These are phyloP conservation scores for Bolinopsis microptera DNA, from an alignment of 37 sponge, comb jelly and placozoan genomes.

Conservation along the genomic window DNA sequence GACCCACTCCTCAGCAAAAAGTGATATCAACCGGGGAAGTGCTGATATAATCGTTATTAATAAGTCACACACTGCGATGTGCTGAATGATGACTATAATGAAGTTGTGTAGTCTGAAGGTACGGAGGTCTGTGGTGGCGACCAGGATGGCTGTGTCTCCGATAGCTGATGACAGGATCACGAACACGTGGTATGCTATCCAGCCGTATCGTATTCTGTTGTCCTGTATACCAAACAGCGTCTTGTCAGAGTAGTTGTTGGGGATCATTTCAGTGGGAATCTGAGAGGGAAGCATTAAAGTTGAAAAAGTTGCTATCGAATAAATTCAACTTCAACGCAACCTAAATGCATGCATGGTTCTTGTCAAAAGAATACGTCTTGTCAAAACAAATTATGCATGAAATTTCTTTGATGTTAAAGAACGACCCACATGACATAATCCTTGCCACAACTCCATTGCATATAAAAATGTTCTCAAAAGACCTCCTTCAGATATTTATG, in stretches of 20 bases:
- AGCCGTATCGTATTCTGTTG: not conserved
- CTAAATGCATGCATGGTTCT: no score
- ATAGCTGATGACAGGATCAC: not conserved
- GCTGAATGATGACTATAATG: not conserved
- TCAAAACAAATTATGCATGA: no score
- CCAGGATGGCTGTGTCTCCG: not conserved
- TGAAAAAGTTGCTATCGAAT: no score
- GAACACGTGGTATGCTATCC: not conserved
- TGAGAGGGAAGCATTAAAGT: no score
- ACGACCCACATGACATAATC: no score
- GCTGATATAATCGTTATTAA: not conserved
- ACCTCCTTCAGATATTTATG: no score
- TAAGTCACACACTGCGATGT: not conserved
- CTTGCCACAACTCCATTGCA: no score
- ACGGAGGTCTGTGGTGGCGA: not conserved
- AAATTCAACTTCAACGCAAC: no score
- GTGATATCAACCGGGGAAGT: not conserved
- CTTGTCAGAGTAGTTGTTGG: not conserved
- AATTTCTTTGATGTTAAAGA: no score
- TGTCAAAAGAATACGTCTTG: no score
- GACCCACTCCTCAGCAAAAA: not conserved
- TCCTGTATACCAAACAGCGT: not conserved
- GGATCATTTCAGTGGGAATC: no score
- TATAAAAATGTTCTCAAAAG: no score
- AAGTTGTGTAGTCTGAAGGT: not conserved